Base-by-base conservation (phyloP, 2,113 vertebrate species). In the Mandrillus leucophaeus region DNA sequence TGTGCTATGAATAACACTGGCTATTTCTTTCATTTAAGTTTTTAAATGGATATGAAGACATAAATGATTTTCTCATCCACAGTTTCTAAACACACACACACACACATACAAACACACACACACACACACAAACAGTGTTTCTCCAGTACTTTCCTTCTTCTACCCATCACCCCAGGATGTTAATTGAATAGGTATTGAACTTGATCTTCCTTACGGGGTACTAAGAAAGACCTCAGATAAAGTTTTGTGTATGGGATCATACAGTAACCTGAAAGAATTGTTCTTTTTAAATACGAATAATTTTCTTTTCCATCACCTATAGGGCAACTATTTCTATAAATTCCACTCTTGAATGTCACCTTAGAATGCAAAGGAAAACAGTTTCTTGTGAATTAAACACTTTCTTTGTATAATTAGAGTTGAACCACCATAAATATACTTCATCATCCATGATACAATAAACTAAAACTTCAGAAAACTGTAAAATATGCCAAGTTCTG, bases 351-450 rank as follows among this genome's bases (percentile, higher is more conserved):
- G 8, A 86, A 59, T 50, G 87, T 68, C n/a, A 79, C 18, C 64
- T 90, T 90, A 79, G 92, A 92, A 86, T 52, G n/a, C 20, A 68
- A 95, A 92, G 73, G n/a, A 72, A 94, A 91, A 72, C 4, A 68
- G n/a, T 55, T 87, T 88, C 17, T 84, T 75, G 5, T 64, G 66
- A 93, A 84, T 75, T 94, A 94, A 94, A 88, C 8, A 92, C 14
- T 94, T 95, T 66, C 14, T 96, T 57, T 88, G 61, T 94, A 75
- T 84, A 82, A 82, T 85, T 97, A 92, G 3, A 80, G 7, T 73
- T 90, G 27, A 90, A 32, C 30, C 4, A 70, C 32, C 25, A 27
- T 88, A 87, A 87, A 66, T 79, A 75, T 43, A 80, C 81, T 88
- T 94, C 7, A 43, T 52, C 35, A 81, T 82, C 18, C 16, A 64